A percentile compares a stretch with the other conserved stretches of the same genome.
Conservation (phyloP, 2,113 vertebrate genomes). For the Etia nguti region DNA sequence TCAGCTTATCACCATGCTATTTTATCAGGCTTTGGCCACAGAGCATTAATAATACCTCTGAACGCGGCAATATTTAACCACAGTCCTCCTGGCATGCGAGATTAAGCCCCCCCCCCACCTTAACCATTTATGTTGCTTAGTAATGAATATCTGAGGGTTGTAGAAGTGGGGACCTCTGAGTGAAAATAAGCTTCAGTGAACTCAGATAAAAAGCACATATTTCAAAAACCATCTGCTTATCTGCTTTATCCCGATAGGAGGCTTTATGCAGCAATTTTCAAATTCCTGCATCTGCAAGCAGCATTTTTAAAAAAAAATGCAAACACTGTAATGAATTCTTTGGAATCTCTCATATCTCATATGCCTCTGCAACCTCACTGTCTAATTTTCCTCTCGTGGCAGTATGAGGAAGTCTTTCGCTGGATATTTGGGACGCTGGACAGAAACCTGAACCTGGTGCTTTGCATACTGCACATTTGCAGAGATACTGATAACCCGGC, state of each 20-base stretch:
- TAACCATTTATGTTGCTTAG: conserved; percentile 10
- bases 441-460: background rate
- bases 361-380: background rate
- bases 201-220: background rate
- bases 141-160: conserved; percentile 22
- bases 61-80: conserved; percentile 17
- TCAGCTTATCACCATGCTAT: conserved; percentile 37
- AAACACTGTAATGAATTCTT: conserved; percentile 2
- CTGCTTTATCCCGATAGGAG: background rate
- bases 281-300: conserved; percentile 14
- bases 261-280: background rate
- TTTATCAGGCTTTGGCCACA: conserved; percentile 35
- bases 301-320: background rate
- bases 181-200: background rate
- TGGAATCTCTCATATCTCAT: conserved; percentile 1
- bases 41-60: conserved; percentile 29
- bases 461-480: conserved; percentile 24
- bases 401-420: conserved; percentile 23
- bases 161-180: background rate
- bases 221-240: background rate
- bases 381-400: conserved; percentile 18
- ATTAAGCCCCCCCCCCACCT: conserved; percentile 3
- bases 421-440: background rate
- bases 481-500: background rate
- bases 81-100: conserved; percentile 27